These are phyloP conservation scores for Eristalis arbustorum DNA, from an alignment of 2,888 invertebrate species.

Conservation along the genomic window DNA sequence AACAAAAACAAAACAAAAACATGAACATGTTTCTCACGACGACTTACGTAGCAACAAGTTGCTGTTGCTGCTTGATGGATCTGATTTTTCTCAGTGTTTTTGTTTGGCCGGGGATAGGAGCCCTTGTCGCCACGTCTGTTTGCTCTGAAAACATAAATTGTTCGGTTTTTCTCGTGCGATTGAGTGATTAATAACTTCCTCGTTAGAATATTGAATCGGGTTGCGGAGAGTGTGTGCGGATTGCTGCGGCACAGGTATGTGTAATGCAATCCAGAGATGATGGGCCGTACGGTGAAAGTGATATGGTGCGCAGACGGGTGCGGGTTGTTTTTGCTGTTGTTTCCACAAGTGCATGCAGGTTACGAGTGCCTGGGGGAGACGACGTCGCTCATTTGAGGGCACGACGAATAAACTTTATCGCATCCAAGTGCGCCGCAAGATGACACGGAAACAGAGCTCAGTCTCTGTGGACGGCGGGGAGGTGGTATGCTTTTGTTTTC, in stretches of 20 bases:
- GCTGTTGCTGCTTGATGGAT: background rate
- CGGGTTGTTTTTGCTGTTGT: background rate
- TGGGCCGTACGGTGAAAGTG: constrained; percentile 25
- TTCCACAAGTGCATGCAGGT: background rate
- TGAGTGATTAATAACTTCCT: constrained; percentile 62
- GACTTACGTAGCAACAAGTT: constrained; percentile 39
- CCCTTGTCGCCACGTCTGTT: background rate
- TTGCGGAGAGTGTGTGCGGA: background rate
- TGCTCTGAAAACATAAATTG: constrained; percentile 31
- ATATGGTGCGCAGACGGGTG: background rate
- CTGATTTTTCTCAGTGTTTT: background rate
- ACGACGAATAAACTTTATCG: background rate
- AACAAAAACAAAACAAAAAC: background rate
- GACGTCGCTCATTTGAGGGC: background rate
- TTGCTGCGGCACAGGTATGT: background rate
- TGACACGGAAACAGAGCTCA: constrained; percentile 13
- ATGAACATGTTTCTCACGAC: constrained; percentile 26
- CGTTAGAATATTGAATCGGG: constrained; percentile 21
- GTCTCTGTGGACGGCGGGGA: background rate
- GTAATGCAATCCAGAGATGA: background rate
- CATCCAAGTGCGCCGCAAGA: constrained; percentile 21
- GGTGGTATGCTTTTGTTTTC: background rate
- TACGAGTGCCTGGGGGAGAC: background rate
- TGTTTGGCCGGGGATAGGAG: background rate
- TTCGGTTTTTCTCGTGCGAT: constrained; percentile 52